A percentile compares a stretch with the other conserved stretches of the same genome.
Conservation (phyloP, 2,797 vertebrate species). For the Cynodonichthys magdalenae region DNA sequence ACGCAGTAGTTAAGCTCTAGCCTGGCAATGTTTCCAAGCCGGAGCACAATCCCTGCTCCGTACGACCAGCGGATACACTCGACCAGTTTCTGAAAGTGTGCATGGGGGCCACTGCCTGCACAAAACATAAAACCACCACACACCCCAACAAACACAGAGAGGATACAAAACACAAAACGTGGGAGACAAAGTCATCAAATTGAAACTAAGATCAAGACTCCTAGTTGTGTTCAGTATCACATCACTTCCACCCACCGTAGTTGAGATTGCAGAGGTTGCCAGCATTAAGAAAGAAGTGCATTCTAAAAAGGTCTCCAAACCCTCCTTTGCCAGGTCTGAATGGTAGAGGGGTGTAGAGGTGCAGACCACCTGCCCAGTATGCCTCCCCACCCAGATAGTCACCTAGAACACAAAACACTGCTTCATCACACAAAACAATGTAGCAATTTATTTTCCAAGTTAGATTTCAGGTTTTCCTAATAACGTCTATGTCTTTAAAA, state of each 20-base stretch:
- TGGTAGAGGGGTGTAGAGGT: constrained; percentile 93
- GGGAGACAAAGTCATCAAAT: neutral
- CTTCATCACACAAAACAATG: neutral
- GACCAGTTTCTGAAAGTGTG: constrained; percentile 88
- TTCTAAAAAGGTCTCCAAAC: constrained; percentile 95
- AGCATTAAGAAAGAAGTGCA: constrained; percentile 96
- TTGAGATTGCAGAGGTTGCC: constrained; percentile 97
- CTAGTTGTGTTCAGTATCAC: neutral
- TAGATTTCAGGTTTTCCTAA: neutral
- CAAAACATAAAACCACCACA: constrained; percentile 64
- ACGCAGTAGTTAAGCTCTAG: constrained; percentile 97
- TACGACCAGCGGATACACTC: constrained; percentile 97
- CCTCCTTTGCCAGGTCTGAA: constrained; percentile 92
- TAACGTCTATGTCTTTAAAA: no score
- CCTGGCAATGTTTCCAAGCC: constrained; percentile 95
- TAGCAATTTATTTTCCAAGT: neutral
- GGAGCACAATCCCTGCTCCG: constrained; percentile 89
- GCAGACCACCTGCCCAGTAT: constrained; percentile 94
- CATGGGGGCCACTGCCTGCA: constrained; percentile 89
- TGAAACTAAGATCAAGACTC: neutral
- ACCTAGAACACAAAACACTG: constrained; percentile 72
- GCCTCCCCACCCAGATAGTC: constrained; percentile 96
- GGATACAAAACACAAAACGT: neutral
- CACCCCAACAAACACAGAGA: neutral
- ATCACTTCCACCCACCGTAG: constrained; percentile 82